Evolutionary conservation across 2,888 invertebrate genomes (phyloP), one percentile per base, ranked within the genome.

Genomic region (Pachliopta kotzebuea): DNA sequence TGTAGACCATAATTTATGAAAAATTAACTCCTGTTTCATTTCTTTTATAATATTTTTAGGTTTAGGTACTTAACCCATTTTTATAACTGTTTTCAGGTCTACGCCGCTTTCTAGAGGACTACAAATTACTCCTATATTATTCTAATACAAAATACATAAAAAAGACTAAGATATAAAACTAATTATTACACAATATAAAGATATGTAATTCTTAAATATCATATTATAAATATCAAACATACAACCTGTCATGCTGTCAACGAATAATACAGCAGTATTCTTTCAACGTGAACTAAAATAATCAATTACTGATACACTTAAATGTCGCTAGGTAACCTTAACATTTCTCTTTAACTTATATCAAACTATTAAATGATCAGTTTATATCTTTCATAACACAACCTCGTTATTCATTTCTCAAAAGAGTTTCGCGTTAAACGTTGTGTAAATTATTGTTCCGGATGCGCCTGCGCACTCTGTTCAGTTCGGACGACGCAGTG

Each of bases 321-420:
- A 62, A 62, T 62, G 56, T 62, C 56, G 31, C 56, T 52, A 9
- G 62, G 9, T 56, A 62, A 29, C 56, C 62, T 56, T 62, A 45
- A 62, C 56, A 62, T 62, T 56, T 62, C 56, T 56, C 50, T 56
- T 52, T 3, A 37, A 56, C 45, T 45, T 21, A 52, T 29, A 62
- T 53, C 26, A 58, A 58, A 63, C 53, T 24, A 58, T 53, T 63
- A 63, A 42, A 24, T 42, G 37, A 20, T 17, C 53, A 58, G 26
- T 53, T 63, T 63, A 58, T 56, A 58, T 53, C 53, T 58, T 58
- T 63, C 53, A 63, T 52, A 54, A 45, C n/a, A 60, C 53, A 54
- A 53, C 23, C 42, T 29, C 57, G 53, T 58, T 58, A 58, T 58
- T 57, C 57, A 58, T 63, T 63, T 63, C 26, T 59, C 21, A 63